Evolutionary conservation across 2,797 vertebrate genomes (phyloP).

Genomic region (Parotocinclus haroldoi): DNA sequence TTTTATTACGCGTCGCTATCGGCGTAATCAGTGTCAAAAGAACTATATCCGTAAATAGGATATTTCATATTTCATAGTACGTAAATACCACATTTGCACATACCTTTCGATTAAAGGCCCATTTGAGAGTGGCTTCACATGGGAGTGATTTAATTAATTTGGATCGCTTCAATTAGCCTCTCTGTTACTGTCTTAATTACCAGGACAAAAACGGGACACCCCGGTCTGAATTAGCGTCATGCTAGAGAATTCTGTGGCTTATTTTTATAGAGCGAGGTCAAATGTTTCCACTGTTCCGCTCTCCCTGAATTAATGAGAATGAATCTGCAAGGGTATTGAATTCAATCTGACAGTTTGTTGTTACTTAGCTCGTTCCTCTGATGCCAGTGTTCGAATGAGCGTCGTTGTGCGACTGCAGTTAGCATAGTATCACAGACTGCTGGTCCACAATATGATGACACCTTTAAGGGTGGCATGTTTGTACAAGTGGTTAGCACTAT

Average conservation of each 20-base stretch:
- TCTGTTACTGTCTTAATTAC: conserved; percentile 68
- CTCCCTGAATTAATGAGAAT: conserved; percentile 64
- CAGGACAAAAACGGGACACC: conserved; percentile 66
- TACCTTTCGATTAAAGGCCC: conserved; percentile 55
- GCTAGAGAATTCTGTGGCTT: conserved; percentile 66
- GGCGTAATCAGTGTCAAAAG: no score
- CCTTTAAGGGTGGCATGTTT: no score
- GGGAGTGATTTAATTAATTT: conserved; percentile 74
- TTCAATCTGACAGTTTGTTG: conserved; percentile 62
- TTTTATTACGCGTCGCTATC: neutral
- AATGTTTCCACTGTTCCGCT: conserved; percentile 64
- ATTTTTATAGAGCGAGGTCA: conserved; percentile 74
- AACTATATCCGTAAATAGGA: no score
- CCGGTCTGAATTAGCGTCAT: conserved; percentile 55
- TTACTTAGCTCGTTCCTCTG: conserved; percentile 57
- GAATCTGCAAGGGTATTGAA: conserved; percentile 55
- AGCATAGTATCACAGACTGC: neutral
- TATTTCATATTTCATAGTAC: neutral
- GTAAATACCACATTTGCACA: conserved; percentile 42
- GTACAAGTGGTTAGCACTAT: no score
- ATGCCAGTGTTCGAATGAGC: conserved; percentile 13
- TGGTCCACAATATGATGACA: neutral
- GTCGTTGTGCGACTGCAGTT: conserved; percentile 46
- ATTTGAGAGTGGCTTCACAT: conserved; percentile 66
- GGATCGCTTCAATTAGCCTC: conserved; percentile 75